Evolutionary conservation across 2,113 vertebrate genomes (phyloP).

Genomic region (Aegithalos caudatus): DNA sequence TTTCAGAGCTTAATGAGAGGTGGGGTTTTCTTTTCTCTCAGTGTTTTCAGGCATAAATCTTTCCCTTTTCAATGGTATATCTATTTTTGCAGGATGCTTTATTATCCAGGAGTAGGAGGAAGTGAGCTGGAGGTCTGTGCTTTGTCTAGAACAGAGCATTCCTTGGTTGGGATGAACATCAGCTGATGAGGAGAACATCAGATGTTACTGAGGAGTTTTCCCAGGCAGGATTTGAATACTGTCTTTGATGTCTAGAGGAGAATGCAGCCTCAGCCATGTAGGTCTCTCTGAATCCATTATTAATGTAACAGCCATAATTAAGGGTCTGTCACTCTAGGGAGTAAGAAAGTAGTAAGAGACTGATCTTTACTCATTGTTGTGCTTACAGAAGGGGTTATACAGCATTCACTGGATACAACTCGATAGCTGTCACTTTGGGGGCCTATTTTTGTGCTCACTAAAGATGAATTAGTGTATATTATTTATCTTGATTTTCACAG

Average conservation of each 20-base stretch:
- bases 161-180: neutral
- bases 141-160: neutral
- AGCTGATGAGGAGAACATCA: too few relatives aligned
- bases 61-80: neutral
- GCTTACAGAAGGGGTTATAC: neutral
- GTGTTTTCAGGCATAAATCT: neutral
- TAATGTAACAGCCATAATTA: neutral
- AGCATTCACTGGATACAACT: neutral
- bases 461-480: neutral
- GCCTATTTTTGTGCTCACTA: neutral
- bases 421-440: neutral
- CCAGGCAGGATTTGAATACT: neutral
- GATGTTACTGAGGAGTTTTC: neutral
- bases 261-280: neutral
- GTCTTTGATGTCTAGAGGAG: neutral
- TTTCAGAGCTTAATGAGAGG: neutral
- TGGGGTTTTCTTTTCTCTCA: neutral
- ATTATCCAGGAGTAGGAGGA: neutral
- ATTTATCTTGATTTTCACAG: constrained; percentile 8
- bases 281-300: neutral
- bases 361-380: neutral
- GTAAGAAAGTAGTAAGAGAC: neutral
- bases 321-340: neutral
- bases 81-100: neutral
- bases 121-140: neutral